Percentiles rank a stretch among this genome's conserved stretches.
Evolutionary conservation across 2,888 invertebrate genomes (phyloP).

Genomic region (Bellardia bayeri): DNA sequence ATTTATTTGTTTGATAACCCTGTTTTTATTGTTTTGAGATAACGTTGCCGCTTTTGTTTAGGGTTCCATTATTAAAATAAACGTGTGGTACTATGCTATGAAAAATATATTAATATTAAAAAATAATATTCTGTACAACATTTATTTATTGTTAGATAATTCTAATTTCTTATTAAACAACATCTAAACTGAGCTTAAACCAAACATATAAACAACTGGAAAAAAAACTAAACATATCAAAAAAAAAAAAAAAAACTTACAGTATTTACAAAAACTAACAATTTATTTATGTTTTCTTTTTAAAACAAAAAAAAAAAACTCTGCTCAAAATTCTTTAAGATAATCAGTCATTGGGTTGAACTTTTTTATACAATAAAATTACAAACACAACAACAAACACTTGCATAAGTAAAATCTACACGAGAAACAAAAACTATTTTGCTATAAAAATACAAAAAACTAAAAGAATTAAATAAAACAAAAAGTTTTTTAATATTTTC

Average conservation of each 20-base stretch:
- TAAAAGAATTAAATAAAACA: neutral
- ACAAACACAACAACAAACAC: neutral
- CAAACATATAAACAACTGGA: constrained; percentile 44
- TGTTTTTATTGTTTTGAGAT: no score
- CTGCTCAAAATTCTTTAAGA: constrained; percentile 42
- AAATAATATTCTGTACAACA: no score
- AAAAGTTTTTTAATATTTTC: constrained; percentile 50
- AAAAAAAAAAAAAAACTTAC: constrained; percentile 32
- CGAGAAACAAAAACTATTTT: constrained; percentile 22
- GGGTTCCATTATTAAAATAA: no score
- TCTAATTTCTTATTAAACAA: neutral
- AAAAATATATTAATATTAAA: no score
- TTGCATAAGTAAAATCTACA: constrained; percentile 16
- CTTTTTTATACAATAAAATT: constrained; percentile 29
- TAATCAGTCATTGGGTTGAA: constrained; percentile 57
- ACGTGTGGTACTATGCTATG: no score
- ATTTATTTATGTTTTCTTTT: constrained; percentile 2
- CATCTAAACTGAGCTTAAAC: constrained; percentile 60
- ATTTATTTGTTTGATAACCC: no score
- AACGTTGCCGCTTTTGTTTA: no score
- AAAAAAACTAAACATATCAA: constrained; percentile 65
- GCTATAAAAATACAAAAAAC: constrained; percentile 32
- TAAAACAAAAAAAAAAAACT: constrained; percentile 13
- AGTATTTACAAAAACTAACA: constrained; percentile 35
- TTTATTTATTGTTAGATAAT: neutral